Conservation (phyloP, 1,140 invertebrate genomes). For the Heliconius congener region DNA sequence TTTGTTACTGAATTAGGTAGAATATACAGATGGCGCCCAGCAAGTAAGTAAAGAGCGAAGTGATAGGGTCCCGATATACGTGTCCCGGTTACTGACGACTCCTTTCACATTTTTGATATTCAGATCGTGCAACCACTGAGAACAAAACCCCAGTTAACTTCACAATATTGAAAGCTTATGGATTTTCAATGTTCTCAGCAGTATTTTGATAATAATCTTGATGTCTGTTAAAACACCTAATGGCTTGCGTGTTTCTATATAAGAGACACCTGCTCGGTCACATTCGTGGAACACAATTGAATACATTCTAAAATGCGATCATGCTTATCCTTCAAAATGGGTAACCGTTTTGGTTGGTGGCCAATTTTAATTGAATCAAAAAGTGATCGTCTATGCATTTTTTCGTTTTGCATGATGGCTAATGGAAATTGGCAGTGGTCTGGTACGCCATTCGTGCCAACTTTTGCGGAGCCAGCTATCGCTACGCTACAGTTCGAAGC, state of each 20-base stretch:
- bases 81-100: constrained; percentile 75
- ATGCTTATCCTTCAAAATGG: constrained; percentile 53
- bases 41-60: constrained; percentile 78
- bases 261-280: constrained; percentile 40
- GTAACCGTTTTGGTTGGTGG: constrained; percentile 73
- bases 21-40: constrained; percentile 76
- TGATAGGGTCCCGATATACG: constrained; percentile 80
- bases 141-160: constrained; percentile 78
- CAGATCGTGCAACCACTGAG: constrained; percentile 74
- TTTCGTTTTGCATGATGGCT: constrained; percentile 81
- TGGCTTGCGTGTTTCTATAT: constrained; percentile 25
- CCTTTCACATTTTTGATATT: constrained; percentile 80
- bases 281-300: constrained; percentile 43
- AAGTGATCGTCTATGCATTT: constrained; percentile 80
- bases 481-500: constrained; percentile 69
- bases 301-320: constrained; percentile 46
- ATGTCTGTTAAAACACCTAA: constrained; percentile 32
- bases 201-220: constrained; percentile 64
- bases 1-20: constrained; percentile 74
- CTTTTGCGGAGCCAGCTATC: constrained; percentile 78
- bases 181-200: constrained; percentile 76
- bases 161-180: constrained; percentile 80
- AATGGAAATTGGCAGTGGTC: constrained; percentile 81
- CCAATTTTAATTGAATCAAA: constrained; percentile 82
- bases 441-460: constrained; percentile 74